phyloP scores from a whole-genome alignment of 2,797 vertebrate genomes.

The Amblyraja radiata region DNA sequence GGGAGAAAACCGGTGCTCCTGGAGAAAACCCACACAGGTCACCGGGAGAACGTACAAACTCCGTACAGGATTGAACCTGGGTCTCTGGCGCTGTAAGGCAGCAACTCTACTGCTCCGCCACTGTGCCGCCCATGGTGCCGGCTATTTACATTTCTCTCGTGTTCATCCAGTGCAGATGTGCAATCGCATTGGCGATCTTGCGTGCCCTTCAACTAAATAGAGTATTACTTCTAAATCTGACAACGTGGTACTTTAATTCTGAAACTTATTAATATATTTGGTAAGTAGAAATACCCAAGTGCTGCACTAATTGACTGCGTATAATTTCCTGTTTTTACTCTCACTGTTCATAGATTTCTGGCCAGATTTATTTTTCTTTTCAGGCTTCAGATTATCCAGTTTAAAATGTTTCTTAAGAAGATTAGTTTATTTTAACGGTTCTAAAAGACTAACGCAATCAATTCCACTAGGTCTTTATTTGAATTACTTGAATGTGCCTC shows the following conservation, averaged over 20 bases:
- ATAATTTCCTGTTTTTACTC: neutral
- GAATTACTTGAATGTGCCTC: neutral
- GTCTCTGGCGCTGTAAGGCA: too few relatives aligned
- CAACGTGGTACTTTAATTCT: neutral
- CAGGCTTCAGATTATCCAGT: neutral
- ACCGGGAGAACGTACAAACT: too few relatives aligned
- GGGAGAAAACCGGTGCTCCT: too few relatives aligned
- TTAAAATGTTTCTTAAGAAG: neutral
- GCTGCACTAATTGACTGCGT: neutral
- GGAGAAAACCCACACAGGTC: too few relatives aligned
- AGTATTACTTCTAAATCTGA: neutral
- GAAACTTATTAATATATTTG: neutral
- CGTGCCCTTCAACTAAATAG: neutral
- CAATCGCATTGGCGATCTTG: neutral
- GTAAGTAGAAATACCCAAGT: neutral
- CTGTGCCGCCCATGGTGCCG: too few relatives aligned
- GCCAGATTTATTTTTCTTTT: neutral
- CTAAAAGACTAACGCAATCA: neutral
- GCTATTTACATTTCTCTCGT: too few relatives aligned
- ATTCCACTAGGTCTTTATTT: neutral
- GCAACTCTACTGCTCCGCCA: too few relatives aligned
- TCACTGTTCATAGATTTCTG: neutral
- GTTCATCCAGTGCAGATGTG: neutral
- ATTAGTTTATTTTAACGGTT: neutral
- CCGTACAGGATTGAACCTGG: too few relatives aligned